Evolutionary conservation across 2,113 vertebrate genomes (phyloP), one percentile per base, ranked within the genome.

Genomic region (Notechis scutatus): DNA sequence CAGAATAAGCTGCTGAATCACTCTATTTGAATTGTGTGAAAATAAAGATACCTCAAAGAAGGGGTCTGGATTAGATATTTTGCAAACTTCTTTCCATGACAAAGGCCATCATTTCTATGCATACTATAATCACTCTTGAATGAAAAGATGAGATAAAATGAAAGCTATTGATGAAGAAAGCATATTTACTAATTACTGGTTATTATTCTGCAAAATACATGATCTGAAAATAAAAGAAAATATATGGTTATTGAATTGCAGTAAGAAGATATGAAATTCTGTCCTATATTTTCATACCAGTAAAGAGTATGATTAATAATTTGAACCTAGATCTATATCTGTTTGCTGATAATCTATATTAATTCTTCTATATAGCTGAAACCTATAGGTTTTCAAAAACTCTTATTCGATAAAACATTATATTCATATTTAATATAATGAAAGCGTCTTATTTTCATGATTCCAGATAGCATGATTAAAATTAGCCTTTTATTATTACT

Each of bases 341-440:
- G 23, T 61, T 45, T 89, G 39, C 88, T 39, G 7, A 89, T 23
- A 24, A 24, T 57, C 11, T 20, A 89, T 45, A 57, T 26, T 45
- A 8, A 42, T 39, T 18, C 4, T 69, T 69, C 64, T 34, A 69
- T 45, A 26, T 5, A 89, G 55, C 54, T 89, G 34, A 57, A 57
- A 21, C 24, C 34, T 20, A 1, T 81, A 21, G 87, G 47, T 93
- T 42, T 95, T 92, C 74, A 21, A 90, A 59, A 94, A 89, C 90
- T 94, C 89, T 64, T 93, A 91, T n/a, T 91, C 56, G 11, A 52
- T 50, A 81, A 14, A 9, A 5, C 50, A 50, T 87, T 47, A 45
- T 21, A 10, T 61, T 52, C 20, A 59, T 50, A 50, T 50, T 1
- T 34, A 29, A 45, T 95, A 87, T 15, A 91, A 47, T 23, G 39